Evolutionary conservation across 2,888 invertebrate species (phyloP).

Genomic region (Amaurobius ferox): DNA sequence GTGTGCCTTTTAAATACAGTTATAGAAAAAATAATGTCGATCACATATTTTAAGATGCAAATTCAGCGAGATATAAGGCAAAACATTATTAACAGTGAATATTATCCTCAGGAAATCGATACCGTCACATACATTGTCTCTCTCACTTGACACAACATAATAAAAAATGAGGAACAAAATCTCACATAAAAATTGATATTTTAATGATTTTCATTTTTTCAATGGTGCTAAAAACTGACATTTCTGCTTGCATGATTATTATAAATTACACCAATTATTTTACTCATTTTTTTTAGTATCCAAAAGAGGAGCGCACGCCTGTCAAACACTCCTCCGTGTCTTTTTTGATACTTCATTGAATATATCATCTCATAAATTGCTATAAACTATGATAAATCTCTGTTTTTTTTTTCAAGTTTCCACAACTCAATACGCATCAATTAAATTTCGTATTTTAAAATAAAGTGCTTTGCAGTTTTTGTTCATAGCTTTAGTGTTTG

Average conservation of each 20-base stretch:
- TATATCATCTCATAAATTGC: neutral
- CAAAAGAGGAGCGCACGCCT: neutral
- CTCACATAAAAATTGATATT: neutral
- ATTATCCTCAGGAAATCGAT: no score
- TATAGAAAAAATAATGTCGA: no score
- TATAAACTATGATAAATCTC: no score
- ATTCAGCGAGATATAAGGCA: no score
- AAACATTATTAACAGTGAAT: no score
- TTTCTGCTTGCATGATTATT: neutral
- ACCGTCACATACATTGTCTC: neutral
- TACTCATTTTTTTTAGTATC: neutral
- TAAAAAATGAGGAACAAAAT: neutral
- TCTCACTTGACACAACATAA: neutral
- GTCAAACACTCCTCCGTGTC: neutral
- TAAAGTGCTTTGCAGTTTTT: no score
- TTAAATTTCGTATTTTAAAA: no score
- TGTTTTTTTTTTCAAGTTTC: no score
- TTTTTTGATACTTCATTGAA: neutral
- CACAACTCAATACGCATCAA: no score
- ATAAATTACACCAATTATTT: slow-evolving; percentile 5
- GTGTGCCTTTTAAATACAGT: no score
- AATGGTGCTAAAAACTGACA: neutral
- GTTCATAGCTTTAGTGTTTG: no score
- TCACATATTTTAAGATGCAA: no score
- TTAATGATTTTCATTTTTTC: neutral